Evolutionary conservation across 23 tunicate genomes (phyloP).

Genomic region (Corella eumyota): DNA sequence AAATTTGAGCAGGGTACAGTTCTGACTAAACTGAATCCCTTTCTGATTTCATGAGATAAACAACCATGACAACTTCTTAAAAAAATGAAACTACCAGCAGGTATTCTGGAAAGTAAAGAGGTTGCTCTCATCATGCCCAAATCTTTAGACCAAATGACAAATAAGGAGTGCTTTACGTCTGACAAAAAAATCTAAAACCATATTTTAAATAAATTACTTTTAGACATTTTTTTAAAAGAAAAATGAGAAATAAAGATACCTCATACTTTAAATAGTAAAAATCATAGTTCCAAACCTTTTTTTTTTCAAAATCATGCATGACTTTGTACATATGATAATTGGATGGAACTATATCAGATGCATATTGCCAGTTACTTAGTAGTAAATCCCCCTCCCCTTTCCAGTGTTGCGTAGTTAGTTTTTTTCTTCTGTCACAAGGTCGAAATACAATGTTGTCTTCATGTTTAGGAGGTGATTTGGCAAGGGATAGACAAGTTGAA

Average conservation of each 20-base stretch:
- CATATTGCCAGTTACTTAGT: conserved; percentile 1
- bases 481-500: conserved; percentile 21
- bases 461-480: conserved; percentile 10
- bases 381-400: background rate
- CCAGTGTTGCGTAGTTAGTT: conserved; percentile 14
- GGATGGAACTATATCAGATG: background rate
- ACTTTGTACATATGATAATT: conserved; percentile 1
- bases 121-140: conserved; percentile 20
- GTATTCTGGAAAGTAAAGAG: conserved; percentile 12
- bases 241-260: no score
- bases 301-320: conserved; percentile 1
- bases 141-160: conserved; percentile 15
- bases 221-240: no score
- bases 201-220: no score
- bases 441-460: conserved; percentile 14
- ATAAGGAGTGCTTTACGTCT: conserved; percentile 28
- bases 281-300: conserved; percentile 5
- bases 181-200: conserved; percentile 22
- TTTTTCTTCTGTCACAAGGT: conserved; percentile 11
- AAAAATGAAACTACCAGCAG: conserved; percentile 17
- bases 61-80: conserved; percentile 30
- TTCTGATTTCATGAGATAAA: conserved; percentile 15
- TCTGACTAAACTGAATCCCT: conserved; percentile 1
- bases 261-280: no score
- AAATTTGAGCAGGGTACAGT: conserved; percentile 32